phyloP scores from a whole-genome alignment of 1,140 invertebrate species.

The Yoshiicerus persimilis region DNA sequence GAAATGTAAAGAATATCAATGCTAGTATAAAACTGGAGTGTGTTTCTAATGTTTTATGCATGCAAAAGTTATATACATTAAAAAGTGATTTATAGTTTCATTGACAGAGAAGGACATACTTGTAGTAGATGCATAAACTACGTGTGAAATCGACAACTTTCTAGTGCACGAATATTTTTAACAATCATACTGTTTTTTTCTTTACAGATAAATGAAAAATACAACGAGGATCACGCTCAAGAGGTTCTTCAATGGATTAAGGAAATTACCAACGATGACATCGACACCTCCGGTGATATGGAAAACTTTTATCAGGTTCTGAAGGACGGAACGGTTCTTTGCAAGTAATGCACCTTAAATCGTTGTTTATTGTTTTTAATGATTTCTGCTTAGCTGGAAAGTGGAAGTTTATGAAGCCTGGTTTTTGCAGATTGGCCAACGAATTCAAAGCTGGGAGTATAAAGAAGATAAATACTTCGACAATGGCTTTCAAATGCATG shows the following conservation, averaged over 20 bases:
- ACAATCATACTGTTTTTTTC: not conserved
- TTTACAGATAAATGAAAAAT: constrained; percentile 91
- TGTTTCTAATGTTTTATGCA: no score
- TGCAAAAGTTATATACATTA: no score
- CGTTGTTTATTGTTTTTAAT: no score
- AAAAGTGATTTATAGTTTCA: no score
- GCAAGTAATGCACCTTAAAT: constrained; percentile 79
- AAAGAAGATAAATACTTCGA: constrained; percentile 82
- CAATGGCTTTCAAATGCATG: constrained; percentile 97
- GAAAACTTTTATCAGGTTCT: constrained; percentile 88
- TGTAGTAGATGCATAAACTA: no score
- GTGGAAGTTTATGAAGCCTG: not conserved
- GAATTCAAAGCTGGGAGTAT: constrained; percentile 73
- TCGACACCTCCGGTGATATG: constrained; percentile 80
- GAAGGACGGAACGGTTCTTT: constrained; percentile 81
- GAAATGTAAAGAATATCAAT: no score
- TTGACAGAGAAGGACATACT: no score
- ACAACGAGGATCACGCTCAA: constrained; percentile 86
- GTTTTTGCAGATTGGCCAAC: constrained; percentile 71
- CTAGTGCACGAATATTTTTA: no score
- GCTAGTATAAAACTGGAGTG: no score
- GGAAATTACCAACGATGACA: constrained; percentile 69
- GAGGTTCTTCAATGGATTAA: constrained; percentile 90
- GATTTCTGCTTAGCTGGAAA: no score
- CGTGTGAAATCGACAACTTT: no score